Percentiles rank a stretch among this genome's conserved stretches.
These are phyloP conservation scores for Catamblyrhynchus diadema DNA, from an alignment of 2,797 vertebrate genomes.

Conservation along the genomic window DNA sequence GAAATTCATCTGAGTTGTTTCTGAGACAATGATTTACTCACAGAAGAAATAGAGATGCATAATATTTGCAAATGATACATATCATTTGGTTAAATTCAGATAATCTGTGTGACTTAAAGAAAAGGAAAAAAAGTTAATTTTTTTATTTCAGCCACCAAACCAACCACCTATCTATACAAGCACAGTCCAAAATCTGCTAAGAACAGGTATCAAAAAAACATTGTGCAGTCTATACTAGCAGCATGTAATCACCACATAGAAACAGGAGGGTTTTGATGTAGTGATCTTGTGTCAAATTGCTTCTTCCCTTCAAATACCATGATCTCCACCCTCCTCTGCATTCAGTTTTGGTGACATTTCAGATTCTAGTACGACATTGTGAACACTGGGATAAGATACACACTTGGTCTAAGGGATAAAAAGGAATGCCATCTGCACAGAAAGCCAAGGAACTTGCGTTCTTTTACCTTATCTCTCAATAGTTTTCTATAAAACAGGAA, in stretches of 20 bases:
- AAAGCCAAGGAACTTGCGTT: not conserved
- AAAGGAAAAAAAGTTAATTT: not conserved
- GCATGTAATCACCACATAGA: not conserved
- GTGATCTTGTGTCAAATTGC: rapidly evolving
- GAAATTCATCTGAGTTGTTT: not conserved
- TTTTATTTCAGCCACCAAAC: not conserved
- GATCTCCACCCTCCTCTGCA: rapidly evolving
- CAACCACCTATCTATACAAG: not conserved
- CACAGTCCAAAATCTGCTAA: not conserved
- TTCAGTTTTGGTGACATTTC: not conserved
- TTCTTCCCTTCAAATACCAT: not conserved
- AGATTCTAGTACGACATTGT: not conserved
- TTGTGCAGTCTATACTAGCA: not conserved
- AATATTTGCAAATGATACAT: not conserved
- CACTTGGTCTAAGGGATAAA: not conserved
- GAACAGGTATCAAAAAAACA: not conserved
- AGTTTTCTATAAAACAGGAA: not conserved
- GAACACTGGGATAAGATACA: not conserved
- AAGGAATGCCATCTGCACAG: not conserved
- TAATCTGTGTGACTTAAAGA: not conserved
- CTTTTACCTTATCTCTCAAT: not conserved
- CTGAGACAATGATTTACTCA: not conserved
- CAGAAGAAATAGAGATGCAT: not conserved
- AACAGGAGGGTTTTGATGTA: not conserved
- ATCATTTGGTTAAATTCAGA: not conserved